Conservation (phyloP, 1,140 invertebrate genomes). For the Papilio machaon region DNA sequence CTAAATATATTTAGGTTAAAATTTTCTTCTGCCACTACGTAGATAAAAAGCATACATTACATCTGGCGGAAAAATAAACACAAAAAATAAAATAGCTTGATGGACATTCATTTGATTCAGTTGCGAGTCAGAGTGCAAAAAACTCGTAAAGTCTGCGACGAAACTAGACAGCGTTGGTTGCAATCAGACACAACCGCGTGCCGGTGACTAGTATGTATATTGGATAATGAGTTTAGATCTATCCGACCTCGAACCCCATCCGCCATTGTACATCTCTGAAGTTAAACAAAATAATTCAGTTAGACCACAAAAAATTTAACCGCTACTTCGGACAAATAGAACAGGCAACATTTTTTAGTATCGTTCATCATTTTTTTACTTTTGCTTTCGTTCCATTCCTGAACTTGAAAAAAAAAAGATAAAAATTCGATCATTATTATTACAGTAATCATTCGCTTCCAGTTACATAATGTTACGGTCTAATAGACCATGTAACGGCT, state of each 20-base stretch:
- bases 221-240: conserved; percentile 56
- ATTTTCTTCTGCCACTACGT: not conserved
- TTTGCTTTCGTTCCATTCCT: not conserved
- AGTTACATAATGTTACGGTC: conserved; percentile 37
- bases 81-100: not conserved
- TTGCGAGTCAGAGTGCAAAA: conserved; percentile 43
- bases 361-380: conserved; percentile 34
- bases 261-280: conserved; percentile 43
- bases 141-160: conserved; percentile 41
- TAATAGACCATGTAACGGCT: conserved; percentile 36
- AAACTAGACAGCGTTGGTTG: conserved; percentile 46
- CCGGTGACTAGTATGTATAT: conserved; percentile 57
- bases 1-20: not conserved
- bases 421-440: conserved; percentile 33
- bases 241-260: conserved; percentile 48
- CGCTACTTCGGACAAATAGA: not conserved
- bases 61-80: conserved; percentile 14
- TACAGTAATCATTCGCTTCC: conserved; percentile 17
- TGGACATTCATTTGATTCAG: not conserved
- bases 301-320: not conserved
- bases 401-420: conserved; percentile 20
- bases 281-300: not conserved
- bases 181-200: conserved; percentile 47
- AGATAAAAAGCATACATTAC: not conserved
- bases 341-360: not conserved